phyloP scores from a whole-genome alignment of 2,797 vertebrate species.

The Brachyrhaphis roseni region DNA sequence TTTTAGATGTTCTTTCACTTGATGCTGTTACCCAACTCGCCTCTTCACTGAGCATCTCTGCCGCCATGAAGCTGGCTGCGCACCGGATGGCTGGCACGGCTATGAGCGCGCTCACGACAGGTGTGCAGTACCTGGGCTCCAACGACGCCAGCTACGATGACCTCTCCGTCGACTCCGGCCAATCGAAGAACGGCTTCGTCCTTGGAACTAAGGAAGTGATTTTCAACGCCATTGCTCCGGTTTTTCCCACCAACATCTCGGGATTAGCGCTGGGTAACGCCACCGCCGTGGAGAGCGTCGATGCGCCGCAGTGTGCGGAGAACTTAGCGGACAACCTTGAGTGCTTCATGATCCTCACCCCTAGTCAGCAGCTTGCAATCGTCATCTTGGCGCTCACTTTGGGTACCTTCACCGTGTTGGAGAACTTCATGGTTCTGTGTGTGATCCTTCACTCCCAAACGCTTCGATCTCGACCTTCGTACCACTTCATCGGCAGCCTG shows the following conservation, averaged over 20 bases:
- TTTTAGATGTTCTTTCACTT: constrained; percentile 44
- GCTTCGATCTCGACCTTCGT: constrained; percentile 94
- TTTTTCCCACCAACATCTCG: constrained; percentile 89
- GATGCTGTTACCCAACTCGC: constrained; percentile 26
- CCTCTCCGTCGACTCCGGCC: constrained; percentile 46
- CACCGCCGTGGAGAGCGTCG: constrained; percentile 80
- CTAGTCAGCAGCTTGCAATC: constrained; percentile 92
- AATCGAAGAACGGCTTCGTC: constrained; percentile 73
- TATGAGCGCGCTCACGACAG: constrained; percentile 91
- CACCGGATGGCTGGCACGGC: constrained; percentile 91
- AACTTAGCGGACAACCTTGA: constrained; percentile 97
- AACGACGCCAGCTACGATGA: constrained; percentile 90
- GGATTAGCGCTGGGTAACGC: constrained; percentile 86
- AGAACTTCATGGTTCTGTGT: constrained; percentile 94
- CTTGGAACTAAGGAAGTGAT: constrained; percentile 86
- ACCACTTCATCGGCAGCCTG: constrained; percentile 98
- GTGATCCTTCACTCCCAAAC: constrained; percentile 95
- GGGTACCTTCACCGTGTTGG: constrained; percentile 96
- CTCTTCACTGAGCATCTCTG: constrained; percentile 53
- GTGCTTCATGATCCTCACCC: constrained; percentile 98
- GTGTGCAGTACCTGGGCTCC: constrained; percentile 89
- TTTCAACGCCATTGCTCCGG: constrained; percentile 77
- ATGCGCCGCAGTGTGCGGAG: constrained; percentile 88
- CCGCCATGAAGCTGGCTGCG: constrained; percentile 92
- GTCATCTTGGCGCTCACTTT: constrained; percentile 92